phyloP scores from a whole-genome alignment of 2,113 vertebrate genomes.

The Myotis yumanensis region DNA sequence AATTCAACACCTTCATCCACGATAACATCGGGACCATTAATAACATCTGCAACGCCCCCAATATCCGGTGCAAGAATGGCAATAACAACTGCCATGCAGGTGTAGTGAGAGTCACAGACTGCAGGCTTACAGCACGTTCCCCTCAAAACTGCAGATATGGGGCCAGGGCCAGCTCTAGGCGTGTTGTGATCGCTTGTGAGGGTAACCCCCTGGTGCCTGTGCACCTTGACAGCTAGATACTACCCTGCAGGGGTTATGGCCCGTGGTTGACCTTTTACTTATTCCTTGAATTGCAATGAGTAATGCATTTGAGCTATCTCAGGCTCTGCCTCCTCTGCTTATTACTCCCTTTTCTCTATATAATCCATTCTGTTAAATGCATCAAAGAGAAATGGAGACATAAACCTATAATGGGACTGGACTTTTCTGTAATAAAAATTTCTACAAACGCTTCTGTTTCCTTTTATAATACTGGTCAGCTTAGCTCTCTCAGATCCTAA shows the following conservation, averaged over 20 bases:
- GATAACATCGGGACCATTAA: slow-evolving; percentile 63
- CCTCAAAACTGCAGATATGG: too few relatives aligned
- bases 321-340: not conserved
- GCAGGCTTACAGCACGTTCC: not conserved
- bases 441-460: not conserved
- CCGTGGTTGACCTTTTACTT: not conserved
- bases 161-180: not conserved
- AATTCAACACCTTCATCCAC: slow-evolving; percentile 77
- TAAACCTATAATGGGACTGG: not conserved
- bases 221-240: slow-evolving; percentile 68
- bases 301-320: not conserved
- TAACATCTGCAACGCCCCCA: slow-evolving; percentile 51
- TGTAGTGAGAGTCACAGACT: slow-evolving; percentile 69
- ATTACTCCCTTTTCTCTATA: not conserved
- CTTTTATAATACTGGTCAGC: not conserved
- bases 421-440: not conserved
- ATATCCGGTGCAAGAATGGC: slow-evolving; percentile 61
- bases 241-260: not conserved
- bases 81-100: slow-evolving; percentile 66
- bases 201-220: slow-evolving; percentile 64
- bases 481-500: not conserved
- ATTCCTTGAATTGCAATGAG: not conserved
- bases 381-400: slow-evolving; percentile 25
- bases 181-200: slow-evolving; percentile 70
- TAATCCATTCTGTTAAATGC: not conserved